These are phyloP conservation scores for Tragelaphus imberbis DNA, from an alignment of 2,113 vertebrate genomes.

Conservation along the genomic window DNA sequence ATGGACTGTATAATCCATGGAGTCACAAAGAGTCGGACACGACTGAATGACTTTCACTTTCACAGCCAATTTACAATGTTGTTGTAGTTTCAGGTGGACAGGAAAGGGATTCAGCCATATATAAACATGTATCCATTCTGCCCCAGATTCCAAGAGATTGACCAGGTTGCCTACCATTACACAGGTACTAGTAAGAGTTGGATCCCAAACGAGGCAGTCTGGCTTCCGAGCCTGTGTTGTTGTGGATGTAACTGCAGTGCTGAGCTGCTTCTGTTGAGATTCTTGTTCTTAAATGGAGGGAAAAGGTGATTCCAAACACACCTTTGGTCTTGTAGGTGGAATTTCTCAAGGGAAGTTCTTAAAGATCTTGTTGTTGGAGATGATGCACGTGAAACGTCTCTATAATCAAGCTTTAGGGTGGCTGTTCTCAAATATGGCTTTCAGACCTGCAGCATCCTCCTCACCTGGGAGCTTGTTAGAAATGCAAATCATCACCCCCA, in stretches of 20 bases:
- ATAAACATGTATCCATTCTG: background rate
- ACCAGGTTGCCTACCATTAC: background rate
- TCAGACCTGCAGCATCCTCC: background rate
- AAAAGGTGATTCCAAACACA: background rate
- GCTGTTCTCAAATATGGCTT: background rate
- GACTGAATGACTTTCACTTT: background rate
- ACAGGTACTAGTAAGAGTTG: background rate
- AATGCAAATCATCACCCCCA: background rate
- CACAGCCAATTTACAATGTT: background rate
- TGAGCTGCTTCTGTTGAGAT: background rate
- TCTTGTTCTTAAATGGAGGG: background rate
- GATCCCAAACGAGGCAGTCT: background rate
- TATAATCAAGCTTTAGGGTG: background rate
- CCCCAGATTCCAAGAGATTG: background rate
- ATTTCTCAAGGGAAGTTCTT: background rate
- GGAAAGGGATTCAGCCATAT: background rate
- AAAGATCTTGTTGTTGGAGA: background rate
- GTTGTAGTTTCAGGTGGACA: background rate
- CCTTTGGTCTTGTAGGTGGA: background rate
- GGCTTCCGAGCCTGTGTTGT: background rate
- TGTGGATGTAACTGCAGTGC: background rate
- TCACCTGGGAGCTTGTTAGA: background rate
- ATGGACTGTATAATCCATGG: background rate
- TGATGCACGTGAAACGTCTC: background rate
- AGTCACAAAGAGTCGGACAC: fast-evolving